These are phyloP conservation scores for Anoplophora glabripennis DNA, from an alignment of 1,140 invertebrate species.

Conservation along the genomic window DNA sequence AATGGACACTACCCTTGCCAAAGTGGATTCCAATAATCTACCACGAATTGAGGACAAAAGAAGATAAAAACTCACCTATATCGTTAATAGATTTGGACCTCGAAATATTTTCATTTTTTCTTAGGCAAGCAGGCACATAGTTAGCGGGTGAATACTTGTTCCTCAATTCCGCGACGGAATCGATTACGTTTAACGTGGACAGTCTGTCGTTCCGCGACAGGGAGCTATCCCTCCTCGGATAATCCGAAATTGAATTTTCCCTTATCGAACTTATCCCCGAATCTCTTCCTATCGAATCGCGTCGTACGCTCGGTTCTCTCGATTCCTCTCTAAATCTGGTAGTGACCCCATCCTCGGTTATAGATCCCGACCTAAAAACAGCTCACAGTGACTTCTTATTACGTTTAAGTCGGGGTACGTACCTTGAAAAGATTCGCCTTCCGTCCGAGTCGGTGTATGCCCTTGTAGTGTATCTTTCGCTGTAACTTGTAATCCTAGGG, in stretches of 20 bases:
- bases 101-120: slow-evolving; percentile 50
- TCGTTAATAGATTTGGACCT: slow-evolving; percentile 57
- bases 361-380: slow-evolving; percentile 41
- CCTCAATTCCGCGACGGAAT: slow-evolving; percentile 58
- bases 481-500: slow-evolving; percentile 49
- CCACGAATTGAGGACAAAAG: too few relatives aligned
- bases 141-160: slow-evolving; percentile 62
- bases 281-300: slow-evolving; percentile 38
- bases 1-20: too few relatives aligned
- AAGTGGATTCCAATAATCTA: too few relatives aligned
- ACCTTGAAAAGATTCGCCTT: slow-evolving; percentile 44
- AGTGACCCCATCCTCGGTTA: slow-evolving; percentile 45
- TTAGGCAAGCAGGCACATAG: slow-evolving; percentile 59
- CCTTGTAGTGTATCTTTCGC: slow-evolving; percentile 51
- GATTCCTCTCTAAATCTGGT: slow-evolving; percentile 41
- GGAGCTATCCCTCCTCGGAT: slow-evolving; percentile 37
- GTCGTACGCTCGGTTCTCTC: slow-evolving; percentile 33
- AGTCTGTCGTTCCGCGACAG: slow-evolving; percentile 33
- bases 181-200: slow-evolving; percentile 39
- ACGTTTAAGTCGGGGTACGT: slow-evolving; percentile 5
- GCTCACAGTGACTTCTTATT: neutral
- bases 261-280: slow-evolving; percentile 41
- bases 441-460: slow-evolving; percentile 49
- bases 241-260: slow-evolving; percentile 35
- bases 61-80: slow-evolving; percentile 45